These are phyloP conservation scores for Acipenser oxyrinchus DNA, from an alignment of 2,797 vertebrate genomes.

Conservation along the genomic window DNA sequence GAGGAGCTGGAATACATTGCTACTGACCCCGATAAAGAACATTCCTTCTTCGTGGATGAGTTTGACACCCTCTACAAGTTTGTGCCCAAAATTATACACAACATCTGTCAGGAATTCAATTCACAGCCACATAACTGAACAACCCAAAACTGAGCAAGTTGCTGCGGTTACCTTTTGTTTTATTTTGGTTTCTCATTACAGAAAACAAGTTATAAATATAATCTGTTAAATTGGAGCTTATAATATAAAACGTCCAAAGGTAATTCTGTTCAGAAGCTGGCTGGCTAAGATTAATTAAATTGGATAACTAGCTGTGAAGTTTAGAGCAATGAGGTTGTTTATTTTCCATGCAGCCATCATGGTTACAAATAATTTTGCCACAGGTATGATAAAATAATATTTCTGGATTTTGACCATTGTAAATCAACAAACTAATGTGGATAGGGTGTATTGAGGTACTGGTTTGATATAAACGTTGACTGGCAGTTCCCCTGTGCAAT, in stretches of 20 bases:
- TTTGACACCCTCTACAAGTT: slow-evolving; percentile 60
- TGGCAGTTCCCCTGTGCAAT: no score
- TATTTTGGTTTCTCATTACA: not conserved
- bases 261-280: no score
- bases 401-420: no score
- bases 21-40: slow-evolving; percentile 58
- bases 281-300: not conserved
- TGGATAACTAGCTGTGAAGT: not conserved
- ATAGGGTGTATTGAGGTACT: no score
- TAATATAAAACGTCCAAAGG: not conserved
- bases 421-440: no score
- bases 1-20: slow-evolving; percentile 69
- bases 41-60: slow-evolving; percentile 71
- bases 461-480: no score
- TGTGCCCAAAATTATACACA: slow-evolving; percentile 60
- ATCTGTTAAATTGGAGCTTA: not conserved
- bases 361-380: no score
- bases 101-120: slow-evolving; percentile 72
- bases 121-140: slow-evolving; percentile 12
- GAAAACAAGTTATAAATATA: not conserved
- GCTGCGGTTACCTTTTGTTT: not conserved
- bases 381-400: no score
- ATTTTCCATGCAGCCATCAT: no score
- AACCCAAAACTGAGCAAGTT: not conserved
- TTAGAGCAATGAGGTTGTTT: no score